Percentiles rank a stretch among this genome's conserved stretches.
Conservation (phyloP, 2,888 invertebrate genomes). For the Ophioninae sp. region DNA sequence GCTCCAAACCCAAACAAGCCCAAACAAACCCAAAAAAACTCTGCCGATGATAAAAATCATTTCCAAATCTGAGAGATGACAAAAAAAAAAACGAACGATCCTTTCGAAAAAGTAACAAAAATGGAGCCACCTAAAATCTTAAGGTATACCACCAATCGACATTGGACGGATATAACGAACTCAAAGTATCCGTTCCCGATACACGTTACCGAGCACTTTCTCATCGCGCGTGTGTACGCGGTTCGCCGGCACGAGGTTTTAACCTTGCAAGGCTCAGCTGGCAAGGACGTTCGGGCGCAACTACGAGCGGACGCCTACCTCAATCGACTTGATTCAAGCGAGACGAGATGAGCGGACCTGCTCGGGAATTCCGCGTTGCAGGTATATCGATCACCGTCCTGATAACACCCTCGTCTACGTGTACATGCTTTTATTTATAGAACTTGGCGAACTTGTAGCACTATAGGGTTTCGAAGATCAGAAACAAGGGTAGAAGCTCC, state of each 20-base stretch:
- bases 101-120: background rate
- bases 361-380: slow-evolving; percentile 4
- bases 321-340: slow-evolving; percentile 24
- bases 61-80: no score
- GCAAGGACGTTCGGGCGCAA: slow-evolving; percentile 61
- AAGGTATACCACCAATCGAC: background rate
- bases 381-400: slow-evolving; percentile 3
- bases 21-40: no score
- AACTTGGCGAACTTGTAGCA: background rate
- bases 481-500: background rate
- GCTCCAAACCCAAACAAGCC: no score
- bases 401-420: background rate
- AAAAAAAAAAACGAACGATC: background rate
- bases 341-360: slow-evolving; percentile 24
- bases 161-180: slow-evolving; percentile 5
- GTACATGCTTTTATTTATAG: background rate
- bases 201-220: slow-evolving; percentile 30
- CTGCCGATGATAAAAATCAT: no score
- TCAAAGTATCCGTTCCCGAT: background rate
- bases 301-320: slow-evolving; percentile 57
- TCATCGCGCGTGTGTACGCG: slow-evolving; percentile 18
- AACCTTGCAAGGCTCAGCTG: slow-evolving; percentile 60
- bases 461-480: background rate
- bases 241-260: slow-evolving; percentile 24
- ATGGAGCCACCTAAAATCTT: background rate